Evolutionary conservation across 2,797 vertebrate species (phyloP), one percentile per base, ranked within the genome.

Genomic region (Arrhamphus sclerolepis): DNA sequence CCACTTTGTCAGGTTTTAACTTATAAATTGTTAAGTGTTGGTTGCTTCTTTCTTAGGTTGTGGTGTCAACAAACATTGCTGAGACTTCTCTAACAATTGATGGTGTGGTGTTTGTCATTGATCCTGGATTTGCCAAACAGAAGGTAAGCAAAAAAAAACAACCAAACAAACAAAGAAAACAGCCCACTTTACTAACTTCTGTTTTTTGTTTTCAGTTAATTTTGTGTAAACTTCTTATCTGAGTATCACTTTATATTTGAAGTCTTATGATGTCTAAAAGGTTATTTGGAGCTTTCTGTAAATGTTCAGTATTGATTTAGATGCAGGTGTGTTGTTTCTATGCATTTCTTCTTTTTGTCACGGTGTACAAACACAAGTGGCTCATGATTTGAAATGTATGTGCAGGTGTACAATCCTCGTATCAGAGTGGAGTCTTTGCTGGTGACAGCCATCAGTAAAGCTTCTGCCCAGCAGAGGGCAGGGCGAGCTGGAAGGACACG

Each of bases 71-170:
- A 81, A 99, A 99, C 82, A 99, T 99, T 21, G 97, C 97, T 18
- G 97, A 99, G 88, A 99, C 97, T 0, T 99, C 97, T 43, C 90
- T 99, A 81, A 99, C 97, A 81, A 99, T 99, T 86, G 97, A 99
- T 63, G 97, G 97, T 0, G 97, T 99, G 57, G 97, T 99, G 56
- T 99, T 98, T 89, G 97, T 99, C 78, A 98, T 98, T 61, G 97
- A 99, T 94, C 97, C 97, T 72, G 97, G 97, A 72, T 99, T 99
- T 87, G 97, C 97, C 14, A 99, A 99, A 86, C 97, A 99, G 89
- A 99, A 99, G 94, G 97, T 98, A 34, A 22, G 70, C 0, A 13
- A 38, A 81, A 43, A n/a, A n/a, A n/a, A n/a, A n/a, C n/a, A n/a
- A n/a, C n/a, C n/a, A n/a, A n/a, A n/a, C n/a, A n/a, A n/a, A n/a